Evolutionary conservation across 2,888 invertebrate genomes (phyloP), one percentile per base, ranked within the genome.

Genomic region (Caenorhabditis virilis): DNA sequence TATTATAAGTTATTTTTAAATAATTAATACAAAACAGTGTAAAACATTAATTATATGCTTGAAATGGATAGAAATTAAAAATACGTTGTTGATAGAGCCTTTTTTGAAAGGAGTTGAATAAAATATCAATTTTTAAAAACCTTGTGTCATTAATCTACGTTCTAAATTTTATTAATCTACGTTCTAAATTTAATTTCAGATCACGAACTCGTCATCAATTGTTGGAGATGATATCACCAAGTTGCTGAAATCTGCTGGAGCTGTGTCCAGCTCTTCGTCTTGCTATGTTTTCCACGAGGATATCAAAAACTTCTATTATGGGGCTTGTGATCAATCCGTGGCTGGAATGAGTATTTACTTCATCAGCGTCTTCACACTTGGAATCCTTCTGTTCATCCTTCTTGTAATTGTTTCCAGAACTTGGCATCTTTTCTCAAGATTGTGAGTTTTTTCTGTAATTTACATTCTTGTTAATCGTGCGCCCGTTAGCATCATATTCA

Each of bases 371-470:
- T 38, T 82, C 15, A 54, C 75, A n/a, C 66, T 82, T 23, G 76
- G 76, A 27, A 39, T 79, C n/a, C 63, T 75, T 42, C 58, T 82
- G 42, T 78, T 78, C 70, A 47, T 72, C 20, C 59, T 82, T 23
- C 71, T 82, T 46, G 56, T 82, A 48, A 62, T 79, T 41, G 80
- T 79, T 20, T 77, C 77, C 13, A 76, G 75, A 57, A 76, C 80
- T 1, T 81, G 81, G 81, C 65, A 72, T 42, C 60, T 80, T 18
- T 81, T 79, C 68, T 75, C 69, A n/a, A 51, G 75, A 51, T 49
- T 74, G 78, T 78, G 38, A 72, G 78, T 78, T 54, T 39, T 26
- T 20, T 16, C 49, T 45, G 5, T n/a, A 38, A 18, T 18, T 18
- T 38, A 20, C n/a, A n/a, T n/a, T n/a, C n/a, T n/a, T n/a, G n/a